phyloP scores from a whole-genome alignment of 1,140 invertebrate genomes.

The Bombus fervidus region DNA sequence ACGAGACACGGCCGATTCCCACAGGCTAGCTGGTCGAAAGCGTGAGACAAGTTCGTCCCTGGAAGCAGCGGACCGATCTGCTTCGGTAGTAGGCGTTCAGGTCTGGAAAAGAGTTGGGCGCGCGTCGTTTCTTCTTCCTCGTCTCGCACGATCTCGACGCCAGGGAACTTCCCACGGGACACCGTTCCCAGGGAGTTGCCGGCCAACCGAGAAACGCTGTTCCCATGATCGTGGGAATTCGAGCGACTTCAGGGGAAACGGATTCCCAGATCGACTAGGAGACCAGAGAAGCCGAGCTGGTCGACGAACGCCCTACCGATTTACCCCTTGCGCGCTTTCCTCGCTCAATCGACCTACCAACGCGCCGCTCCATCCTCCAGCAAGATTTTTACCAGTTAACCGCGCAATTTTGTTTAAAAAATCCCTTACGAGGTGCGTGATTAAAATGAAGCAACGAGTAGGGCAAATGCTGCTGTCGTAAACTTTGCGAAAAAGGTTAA shows the following conservation, averaged over 20 bases:
- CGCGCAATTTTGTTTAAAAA: too few relatives aligned
- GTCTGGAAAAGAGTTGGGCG: conserved; percentile 55
- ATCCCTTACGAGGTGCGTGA: too few relatives aligned
- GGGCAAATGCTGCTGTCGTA: too few relatives aligned
- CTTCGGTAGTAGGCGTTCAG: conserved; percentile 68
- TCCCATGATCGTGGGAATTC: conserved; percentile 77
- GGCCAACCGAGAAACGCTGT: neutral
- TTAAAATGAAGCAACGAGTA: too few relatives aligned
- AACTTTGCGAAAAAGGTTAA: too few relatives aligned
- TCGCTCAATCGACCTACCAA: neutral
- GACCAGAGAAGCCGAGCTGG: conserved; percentile 67
- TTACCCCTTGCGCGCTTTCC: conserved; percentile 44
- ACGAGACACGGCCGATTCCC: conserved; percentile 49
- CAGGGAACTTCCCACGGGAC: conserved; percentile 71
- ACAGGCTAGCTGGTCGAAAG: conserved; percentile 54
- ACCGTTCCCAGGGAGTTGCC: conserved; percentile 37
- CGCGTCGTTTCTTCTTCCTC: neutral
- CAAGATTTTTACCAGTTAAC: neutral
- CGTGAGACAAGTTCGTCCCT: conserved; percentile 65
- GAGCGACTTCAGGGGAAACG: conserved; percentile 78
- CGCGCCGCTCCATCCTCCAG: neutral
- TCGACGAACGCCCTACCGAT: conserved; percentile 20
- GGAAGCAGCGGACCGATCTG: conserved; percentile 59
- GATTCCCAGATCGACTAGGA: conserved; percentile 79
- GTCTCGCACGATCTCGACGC: conserved; percentile 6